phyloP scores from a whole-genome alignment of 1,140 invertebrate genomes.

The Andricus grossulariae region DNA sequence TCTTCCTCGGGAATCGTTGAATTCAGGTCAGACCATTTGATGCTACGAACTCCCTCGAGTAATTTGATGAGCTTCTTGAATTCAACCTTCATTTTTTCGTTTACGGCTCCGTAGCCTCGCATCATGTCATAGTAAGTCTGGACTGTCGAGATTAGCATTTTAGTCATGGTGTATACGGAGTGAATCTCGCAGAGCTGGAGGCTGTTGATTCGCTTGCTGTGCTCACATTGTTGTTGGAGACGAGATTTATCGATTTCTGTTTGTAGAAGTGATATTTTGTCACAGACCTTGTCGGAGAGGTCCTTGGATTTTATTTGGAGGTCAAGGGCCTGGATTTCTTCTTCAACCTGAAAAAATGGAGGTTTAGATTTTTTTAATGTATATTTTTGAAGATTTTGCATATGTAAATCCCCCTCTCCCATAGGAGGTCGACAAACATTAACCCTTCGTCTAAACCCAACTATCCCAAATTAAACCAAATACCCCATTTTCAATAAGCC shows the following conservation, averaged over 20 bases:
- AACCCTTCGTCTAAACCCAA: too few species aligned
- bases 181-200: constrained; percentile 68
- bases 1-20: constrained; percentile 50
- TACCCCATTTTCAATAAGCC: too few species aligned
- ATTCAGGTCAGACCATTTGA: constrained; percentile 72
- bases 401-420: too few species aligned
- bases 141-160: constrained; percentile 61
- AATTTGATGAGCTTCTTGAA: constrained; percentile 69
- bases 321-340: constrained; percentile 53
- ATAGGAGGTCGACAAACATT: too few species aligned
- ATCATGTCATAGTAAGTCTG: constrained; percentile 69
- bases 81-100: constrained; percentile 66
- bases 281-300: constrained; percentile 49
- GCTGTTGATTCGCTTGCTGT: constrained; percentile 64
- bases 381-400: not conserved
- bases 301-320: constrained; percentile 54
- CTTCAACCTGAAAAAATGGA: constrained; percentile 51
- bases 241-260: constrained; percentile 60
- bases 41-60: constrained; percentile 71
- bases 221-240: constrained; percentile 64
- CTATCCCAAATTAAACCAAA: too few species aligned
- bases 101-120: constrained; percentile 61
- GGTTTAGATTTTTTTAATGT: not conserved
- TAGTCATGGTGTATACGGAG: constrained; percentile 61
- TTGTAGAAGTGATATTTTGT: constrained; percentile 45